A percentile compares a stretch with the other conserved stretches of the same genome.
phyloP scores from a whole-genome alignment of 1,140 invertebrate genomes.

The Plutomurus gul region DNA sequence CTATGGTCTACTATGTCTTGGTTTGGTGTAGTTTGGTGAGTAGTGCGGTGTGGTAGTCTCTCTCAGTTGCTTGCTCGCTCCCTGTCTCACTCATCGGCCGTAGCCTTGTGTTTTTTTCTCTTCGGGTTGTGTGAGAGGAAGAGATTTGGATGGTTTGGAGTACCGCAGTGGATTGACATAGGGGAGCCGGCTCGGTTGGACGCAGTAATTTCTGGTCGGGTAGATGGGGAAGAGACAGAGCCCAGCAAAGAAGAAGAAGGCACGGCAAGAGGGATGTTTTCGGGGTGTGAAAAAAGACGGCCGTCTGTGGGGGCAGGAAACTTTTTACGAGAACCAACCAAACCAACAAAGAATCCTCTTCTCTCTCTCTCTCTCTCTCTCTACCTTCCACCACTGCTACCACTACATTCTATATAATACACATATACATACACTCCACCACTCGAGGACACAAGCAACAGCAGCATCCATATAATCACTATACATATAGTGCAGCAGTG shows the following conservation, averaged over 20 bases:
- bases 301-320: constrained; percentile 34
- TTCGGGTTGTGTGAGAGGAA: constrained; percentile 21
- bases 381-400: not conserved
- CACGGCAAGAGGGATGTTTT: constrained; percentile 45
- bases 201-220: constrained; percentile 41
- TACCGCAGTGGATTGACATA: constrained; percentile 45
- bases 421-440: not conserved
- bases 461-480: not conserved
- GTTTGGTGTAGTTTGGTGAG: no score
- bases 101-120: not conserved
- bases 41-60: no score
- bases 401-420: not conserved
- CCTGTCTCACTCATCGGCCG: no score
- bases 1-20: no score
- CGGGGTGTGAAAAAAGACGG: constrained; percentile 51
- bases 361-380: no score
- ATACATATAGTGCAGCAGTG: no score
- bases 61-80: no score
- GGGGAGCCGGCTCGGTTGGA: constrained; percentile 42
- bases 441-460: not conserved
- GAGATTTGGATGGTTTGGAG: constrained; percentile 32
- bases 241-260: constrained; percentile 1
- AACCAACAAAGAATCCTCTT: no score
- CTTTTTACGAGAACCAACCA: constrained; percentile 22
- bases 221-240: constrained; percentile 31